Evolutionary conservation across 2,888 invertebrate genomes (phyloP).

Genomic region (Drosophila tripunctata): DNA sequence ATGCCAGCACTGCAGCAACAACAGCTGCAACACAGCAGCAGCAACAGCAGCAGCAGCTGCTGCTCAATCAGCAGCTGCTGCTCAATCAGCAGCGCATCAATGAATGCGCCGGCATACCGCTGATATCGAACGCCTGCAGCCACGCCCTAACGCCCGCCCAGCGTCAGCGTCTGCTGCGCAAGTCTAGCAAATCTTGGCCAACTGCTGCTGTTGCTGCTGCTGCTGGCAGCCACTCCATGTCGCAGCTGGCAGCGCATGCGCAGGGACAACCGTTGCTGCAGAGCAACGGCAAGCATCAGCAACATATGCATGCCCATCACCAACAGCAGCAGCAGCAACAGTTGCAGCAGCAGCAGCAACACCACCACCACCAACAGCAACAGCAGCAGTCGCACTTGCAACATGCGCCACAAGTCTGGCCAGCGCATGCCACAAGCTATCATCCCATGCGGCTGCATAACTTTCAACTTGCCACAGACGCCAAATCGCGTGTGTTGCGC

Average conservation of each 20-base stretch:
- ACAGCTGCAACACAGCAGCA: not conserved
- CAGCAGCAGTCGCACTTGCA: slow-evolving; percentile 64
- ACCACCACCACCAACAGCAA: slow-evolving; percentile 16
- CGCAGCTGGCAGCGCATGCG: slow-evolving; percentile 92
- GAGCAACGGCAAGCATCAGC: slow-evolving; percentile 53
- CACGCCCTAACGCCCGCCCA: slow-evolving; percentile 74
- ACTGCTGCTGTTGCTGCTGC: not conserved
- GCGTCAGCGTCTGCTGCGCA: slow-evolving; percentile 83
- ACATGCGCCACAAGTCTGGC: slow-evolving; percentile 50
- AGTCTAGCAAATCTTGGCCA: slow-evolving; percentile 52
- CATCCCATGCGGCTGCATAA: slow-evolving; percentile 40
- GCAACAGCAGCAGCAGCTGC: slow-evolving; percentile 11
- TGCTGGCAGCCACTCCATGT: slow-evolving; percentile 83
- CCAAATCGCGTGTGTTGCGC: slow-evolving; percentile 72
- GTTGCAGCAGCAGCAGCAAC: slow-evolving; percentile 18
- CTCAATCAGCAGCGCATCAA: slow-evolving; percentile 84
- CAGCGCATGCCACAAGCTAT: slow-evolving; percentile 42
- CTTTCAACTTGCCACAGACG: slow-evolving; percentile 46
- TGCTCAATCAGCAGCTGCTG: slow-evolving; percentile 37
- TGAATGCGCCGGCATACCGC: slow-evolving; percentile 92
- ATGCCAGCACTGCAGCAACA: slow-evolving; percentile 30
- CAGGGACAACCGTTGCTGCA: slow-evolving; percentile 92
- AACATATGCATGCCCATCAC: slow-evolving; percentile 82
- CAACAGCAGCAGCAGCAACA: slow-evolving; percentile 84
- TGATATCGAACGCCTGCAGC: slow-evolving; percentile 91